These are phyloP conservation scores for Ericerus pela DNA, from an alignment of 1,140 invertebrate species.

Conservation along the genomic window DNA sequence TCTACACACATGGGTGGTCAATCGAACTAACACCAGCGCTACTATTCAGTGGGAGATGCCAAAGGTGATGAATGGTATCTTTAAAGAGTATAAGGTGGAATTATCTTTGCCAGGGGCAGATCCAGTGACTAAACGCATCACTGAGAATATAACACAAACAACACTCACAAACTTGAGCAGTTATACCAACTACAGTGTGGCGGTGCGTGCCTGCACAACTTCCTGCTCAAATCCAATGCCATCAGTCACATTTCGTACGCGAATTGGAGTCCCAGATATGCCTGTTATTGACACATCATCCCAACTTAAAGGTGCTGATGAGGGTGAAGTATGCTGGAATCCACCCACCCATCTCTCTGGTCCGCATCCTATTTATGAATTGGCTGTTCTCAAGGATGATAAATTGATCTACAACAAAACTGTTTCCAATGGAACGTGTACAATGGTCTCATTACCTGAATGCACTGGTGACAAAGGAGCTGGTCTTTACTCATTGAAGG, in stretches of 20 bases:
- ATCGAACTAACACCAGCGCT: slow-evolving; percentile 49
- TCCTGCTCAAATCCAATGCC: slow-evolving; percentile 36
- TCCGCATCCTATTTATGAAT: background rate
- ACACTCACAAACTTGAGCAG: slow-evolving; percentile 30
- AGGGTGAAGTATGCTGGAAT: background rate
- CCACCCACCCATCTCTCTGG: background rate
- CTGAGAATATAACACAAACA: slow-evolving; percentile 13
- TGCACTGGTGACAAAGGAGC: background rate
- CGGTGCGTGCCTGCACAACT: slow-evolving; percentile 52
- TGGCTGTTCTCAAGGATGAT: background rate
- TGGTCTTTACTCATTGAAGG: background rate
- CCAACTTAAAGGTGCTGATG: background rate
- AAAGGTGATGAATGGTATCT: slow-evolving; percentile 49
- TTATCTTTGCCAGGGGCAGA: slow-evolving; percentile 15
- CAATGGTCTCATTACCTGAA: background rate
- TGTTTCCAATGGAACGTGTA: background rate
- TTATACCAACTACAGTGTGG: slow-evolving; percentile 47
- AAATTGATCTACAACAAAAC: background rate
- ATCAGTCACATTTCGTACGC: slow-evolving; percentile 29
- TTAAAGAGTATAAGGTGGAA: slow-evolving; percentile 50
- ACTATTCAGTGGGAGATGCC: slow-evolving; percentile 53
- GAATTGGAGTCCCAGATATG: background rate
- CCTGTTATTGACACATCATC: background rate
- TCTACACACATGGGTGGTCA: slow-evolving; percentile 36
- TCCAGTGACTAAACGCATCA: slow-evolving; percentile 27